These are phyloP conservation scores for Notolabrus celidotus DNA, from an alignment of 2,797 vertebrate species.

Conservation along the genomic window DNA sequence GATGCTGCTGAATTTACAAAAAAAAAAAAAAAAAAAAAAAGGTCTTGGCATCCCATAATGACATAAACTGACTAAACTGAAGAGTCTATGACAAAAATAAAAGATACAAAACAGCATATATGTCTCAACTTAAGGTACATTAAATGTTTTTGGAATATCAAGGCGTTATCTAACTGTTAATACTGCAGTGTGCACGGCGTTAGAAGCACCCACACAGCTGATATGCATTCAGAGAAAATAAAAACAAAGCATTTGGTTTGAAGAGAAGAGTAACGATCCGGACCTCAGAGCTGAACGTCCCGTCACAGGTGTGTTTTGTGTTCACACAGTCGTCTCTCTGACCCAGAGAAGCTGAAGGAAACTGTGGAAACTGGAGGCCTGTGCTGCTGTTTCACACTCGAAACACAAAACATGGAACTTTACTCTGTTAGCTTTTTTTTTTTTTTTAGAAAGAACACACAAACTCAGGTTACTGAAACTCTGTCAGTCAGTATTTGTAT, in stretches of 20 bases:
- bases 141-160: conserved; percentile 77
- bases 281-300: conserved; percentile 26
- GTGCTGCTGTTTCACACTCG: background rate
- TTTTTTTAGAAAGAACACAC: conserved; percentile 6
- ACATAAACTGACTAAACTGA: conserved; percentile 63
- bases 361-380: conserved; percentile 18
- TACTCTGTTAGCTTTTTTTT: background rate
- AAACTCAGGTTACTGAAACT: conserved; percentile 14
- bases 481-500: conserved; percentile 11
- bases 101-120: conserved; percentile 68
- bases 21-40: conserved; percentile 11
- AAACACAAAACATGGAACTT: conserved; percentile 16
- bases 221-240: conserved; percentile 47
- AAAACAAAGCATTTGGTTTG: conserved; percentile 69
- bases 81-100: conserved; percentile 64
- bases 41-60: conserved; percentile 58
- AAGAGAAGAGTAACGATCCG: conserved; percentile 39
- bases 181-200: conserved; percentile 71
- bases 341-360: conserved; percentile 31
- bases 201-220: conserved; percentile 51
- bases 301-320: conserved; percentile 1
- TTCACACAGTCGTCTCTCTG: conserved; percentile 2
- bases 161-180: conserved; percentile 70
- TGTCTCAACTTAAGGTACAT: conserved; percentile 70
- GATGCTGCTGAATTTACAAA: conserved; percentile 67